Evolutionary conservation across 1,140 invertebrate species (phyloP).

Genomic region (Cyphomyrmex costatus): DNA sequence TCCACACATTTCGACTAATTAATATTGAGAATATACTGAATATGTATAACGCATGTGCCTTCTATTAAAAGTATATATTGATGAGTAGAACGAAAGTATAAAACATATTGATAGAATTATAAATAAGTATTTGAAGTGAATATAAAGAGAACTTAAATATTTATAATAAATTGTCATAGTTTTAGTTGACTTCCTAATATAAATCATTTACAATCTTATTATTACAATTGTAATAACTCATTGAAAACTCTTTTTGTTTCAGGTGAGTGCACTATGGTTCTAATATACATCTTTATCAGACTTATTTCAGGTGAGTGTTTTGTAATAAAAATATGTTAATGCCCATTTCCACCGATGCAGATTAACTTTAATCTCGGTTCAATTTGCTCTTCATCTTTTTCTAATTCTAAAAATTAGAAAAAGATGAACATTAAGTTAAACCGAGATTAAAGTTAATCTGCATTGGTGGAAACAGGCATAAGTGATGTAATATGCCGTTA

Average conservation of each 20-base stretch:
- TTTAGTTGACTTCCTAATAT: background rate
- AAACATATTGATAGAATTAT: background rate
- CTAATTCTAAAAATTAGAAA: too few relatives aligned
- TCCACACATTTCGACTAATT: background rate
- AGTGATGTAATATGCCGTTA: background rate
- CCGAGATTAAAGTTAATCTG: too few relatives aligned
- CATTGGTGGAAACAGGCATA: too few relatives aligned
- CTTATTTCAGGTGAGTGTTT: constrained; percentile 18
- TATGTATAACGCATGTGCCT: background rate
- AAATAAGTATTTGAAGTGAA: background rate
- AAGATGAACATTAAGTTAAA: too few relatives aligned
- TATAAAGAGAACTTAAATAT: background rate
- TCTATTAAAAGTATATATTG: background rate
- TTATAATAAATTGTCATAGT: background rate
- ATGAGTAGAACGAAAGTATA: background rate
- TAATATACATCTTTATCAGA: background rate
- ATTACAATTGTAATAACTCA: background rate
- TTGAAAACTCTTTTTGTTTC: constrained; percentile 27
- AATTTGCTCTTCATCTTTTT: too few relatives aligned
- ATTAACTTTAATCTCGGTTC: too few relatives aligned
- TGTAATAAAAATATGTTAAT: background rate
- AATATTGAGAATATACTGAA: background rate
- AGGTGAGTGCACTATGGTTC: constrained; percentile 20
- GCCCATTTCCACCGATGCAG: too few relatives aligned
- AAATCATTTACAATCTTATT: background rate